A percentile compares a stretch with the other conserved stretches of the same genome.
Conservation (phyloP, 2,888 invertebrate genomes). For the Theodoxus fluviatilis region DNA sequence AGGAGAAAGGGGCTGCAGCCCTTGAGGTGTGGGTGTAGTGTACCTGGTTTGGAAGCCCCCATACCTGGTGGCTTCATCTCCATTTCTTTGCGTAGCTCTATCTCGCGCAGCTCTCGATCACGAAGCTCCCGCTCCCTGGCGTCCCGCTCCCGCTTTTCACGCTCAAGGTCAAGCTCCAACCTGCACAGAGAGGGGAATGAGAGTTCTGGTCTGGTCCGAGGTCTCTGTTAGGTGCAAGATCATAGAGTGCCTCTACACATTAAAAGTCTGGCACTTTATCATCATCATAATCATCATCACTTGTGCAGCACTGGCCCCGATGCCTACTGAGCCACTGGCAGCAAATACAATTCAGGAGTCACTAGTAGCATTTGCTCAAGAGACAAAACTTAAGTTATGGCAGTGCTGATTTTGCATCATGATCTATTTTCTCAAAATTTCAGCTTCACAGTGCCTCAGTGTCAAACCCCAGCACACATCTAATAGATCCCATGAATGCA, state of each 20-base stretch:
- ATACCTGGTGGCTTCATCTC: constrained; percentile 71
- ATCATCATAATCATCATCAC: not conserved
- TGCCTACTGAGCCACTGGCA: too few relatives aligned
- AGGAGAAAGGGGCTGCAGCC: not conserved
- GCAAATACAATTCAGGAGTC: too few relatives aligned
- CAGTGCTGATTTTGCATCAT: too few relatives aligned
- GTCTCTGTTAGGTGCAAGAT: not conserved
- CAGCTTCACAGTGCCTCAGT: too few relatives aligned
- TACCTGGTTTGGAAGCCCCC: constrained; percentile 35
- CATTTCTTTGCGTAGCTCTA: constrained; percentile 78
- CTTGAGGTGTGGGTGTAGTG: too few relatives aligned
- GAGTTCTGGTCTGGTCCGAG: not conserved
- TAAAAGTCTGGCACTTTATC: not conserved
- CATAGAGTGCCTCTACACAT: too few relatives aligned
- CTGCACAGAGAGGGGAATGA: constrained; percentile 37
- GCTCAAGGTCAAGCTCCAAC: constrained; percentile 72
- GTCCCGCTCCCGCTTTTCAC: constrained; percentile 74
- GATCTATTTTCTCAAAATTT: too few relatives aligned
- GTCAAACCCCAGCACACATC: too few relatives aligned
- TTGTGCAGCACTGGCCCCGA: too few relatives aligned
- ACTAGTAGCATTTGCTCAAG: too few relatives aligned
- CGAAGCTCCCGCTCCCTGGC: constrained; percentile 61
- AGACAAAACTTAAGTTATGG: too few relatives aligned
- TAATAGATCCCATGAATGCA: too few relatives aligned
- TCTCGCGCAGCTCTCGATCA: constrained; percentile 72